Percentiles rank a stretch among this genome's conserved stretches.
Conservation (phyloP, 2,113 vertebrate genomes). For the Piaya cayana region DNA sequence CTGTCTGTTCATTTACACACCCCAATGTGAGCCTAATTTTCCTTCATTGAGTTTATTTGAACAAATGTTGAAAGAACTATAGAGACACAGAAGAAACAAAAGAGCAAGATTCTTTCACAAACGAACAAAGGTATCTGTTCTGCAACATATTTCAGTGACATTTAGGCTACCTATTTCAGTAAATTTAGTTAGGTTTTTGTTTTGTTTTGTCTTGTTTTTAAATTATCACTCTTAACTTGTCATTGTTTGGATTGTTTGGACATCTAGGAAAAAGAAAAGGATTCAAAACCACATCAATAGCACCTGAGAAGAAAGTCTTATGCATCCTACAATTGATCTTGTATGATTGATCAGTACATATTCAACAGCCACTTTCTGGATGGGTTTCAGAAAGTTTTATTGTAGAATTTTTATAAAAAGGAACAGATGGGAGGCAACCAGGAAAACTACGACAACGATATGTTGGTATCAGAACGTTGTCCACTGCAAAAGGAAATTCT, state of each 20-base stretch:
- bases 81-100: background rate
- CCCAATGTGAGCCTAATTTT: background rate
- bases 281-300: background rate
- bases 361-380: background rate
- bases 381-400: background rate
- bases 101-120: background rate
- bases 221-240: background rate
- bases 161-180: background rate
- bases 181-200: no score
- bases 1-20: background rate
- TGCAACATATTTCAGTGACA: background rate
- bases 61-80: background rate
- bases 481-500: background rate
- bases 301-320: background rate
- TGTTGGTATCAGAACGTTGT: background rate
- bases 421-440: background rate
- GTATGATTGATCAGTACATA: fast-evolving
- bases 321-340: background rate
- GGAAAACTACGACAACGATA: background rate
- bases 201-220: background rate
- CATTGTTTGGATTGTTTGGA: background rate
- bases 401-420: background rate
- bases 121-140: background rate
- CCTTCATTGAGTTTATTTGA: background rate
- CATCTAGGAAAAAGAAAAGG: background rate